Evolutionary conservation across 2,113 vertebrate genomes (phyloP).

Genomic region (Sardina pilchardus): DNA sequence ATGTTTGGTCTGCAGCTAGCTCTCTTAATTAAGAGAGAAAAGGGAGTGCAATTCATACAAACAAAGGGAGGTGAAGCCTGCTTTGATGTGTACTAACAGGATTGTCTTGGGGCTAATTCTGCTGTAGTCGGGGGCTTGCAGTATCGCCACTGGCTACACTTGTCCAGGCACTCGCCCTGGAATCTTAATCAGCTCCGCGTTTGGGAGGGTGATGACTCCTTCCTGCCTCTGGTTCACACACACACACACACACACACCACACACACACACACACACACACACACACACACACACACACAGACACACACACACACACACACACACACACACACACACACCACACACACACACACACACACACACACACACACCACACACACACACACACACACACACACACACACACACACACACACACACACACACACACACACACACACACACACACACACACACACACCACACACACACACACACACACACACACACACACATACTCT

Average conservation of each 20-base stretch:
- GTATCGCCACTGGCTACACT: slow-evolving; percentile 5
- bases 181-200: slow-evolving; percentile 10
- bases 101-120: slow-evolving; percentile 3
- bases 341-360: background rate
- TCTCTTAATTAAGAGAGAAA: slow-evolving; percentile 14
- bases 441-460: no score
- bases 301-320: background rate
- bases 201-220: background rate
- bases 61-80: background rate
- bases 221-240: background rate
- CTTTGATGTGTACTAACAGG: slow-evolving; percentile 27
- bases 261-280: background rate
- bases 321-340: background rate
- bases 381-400: no score
- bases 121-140: background rate
- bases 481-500: background rate
- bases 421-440: no score
- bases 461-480: background rate
- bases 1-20: background rate
- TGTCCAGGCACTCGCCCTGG: background rate
- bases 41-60: background rate
- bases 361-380: background rate
- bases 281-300: background rate
- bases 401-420: no score
- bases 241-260: background rate